Base-by-base conservation (phyloP, 2,888 invertebrate genomes). In the Asteroscopus sphinx region DNA sequence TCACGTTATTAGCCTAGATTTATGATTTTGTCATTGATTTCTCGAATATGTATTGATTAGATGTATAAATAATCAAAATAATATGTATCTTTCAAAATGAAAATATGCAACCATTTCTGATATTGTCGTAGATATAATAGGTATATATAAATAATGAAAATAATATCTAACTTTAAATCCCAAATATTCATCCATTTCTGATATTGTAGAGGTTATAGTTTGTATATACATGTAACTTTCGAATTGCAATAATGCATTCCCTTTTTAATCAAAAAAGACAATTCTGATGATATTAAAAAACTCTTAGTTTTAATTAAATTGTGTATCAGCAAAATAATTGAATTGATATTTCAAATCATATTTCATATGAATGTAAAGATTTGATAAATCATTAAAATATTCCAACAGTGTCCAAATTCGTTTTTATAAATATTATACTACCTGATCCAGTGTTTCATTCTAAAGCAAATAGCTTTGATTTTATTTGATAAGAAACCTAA, bases 1-100 rank as follows among this genome's bases (percentile, higher is more conserved):
- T 74, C 79, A 61, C 46, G 62, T 77, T 82, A 82, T 81, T 81
- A 80, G 68, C 71, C 71, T 75, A 76, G 66, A 79, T 81, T 79
- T 76, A 67, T 64, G 64, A 66, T 68, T 70, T 71, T 77, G 63
- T 77, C 70, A 80, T 77, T 75, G 77, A 79, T 76, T 80, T 65
- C 65, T 58, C 35, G 53, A 52, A 51, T 46, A 41, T 35, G 51
- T 64, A 53, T 54, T 46, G 54, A 59, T 28, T 36, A 48, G 52
- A 30, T 45, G 44, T 45, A 48, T 56, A 32, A 37, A 60, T 51
- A 25, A 46, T 53, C 3, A 21, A 39, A 47, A 40, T 15, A 17
- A 37, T 25, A 45, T 17, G 25, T 42, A 32, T 32, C 17, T 39
- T 40, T 40, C 16, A 56, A 62, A 16, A 41, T 35, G 26, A 41